Evolutionary conservation across 2,113 vertebrate species (phyloP).

Genomic region (Sapajus apella): DNA sequence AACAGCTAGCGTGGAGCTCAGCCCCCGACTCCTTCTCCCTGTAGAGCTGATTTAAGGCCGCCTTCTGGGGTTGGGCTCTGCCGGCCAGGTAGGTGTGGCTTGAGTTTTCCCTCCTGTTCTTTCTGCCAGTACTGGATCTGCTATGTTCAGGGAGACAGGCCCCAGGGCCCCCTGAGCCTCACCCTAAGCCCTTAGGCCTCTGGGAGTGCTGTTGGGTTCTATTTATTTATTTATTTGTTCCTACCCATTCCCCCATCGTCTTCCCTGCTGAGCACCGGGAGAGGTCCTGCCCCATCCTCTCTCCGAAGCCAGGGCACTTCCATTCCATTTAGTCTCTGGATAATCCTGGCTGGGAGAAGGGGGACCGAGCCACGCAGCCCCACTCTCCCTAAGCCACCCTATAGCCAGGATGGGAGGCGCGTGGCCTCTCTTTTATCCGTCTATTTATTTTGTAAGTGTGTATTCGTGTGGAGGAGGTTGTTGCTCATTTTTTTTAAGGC

Average conservation of each 20-base stretch:
- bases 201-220: slow-evolving; percentile 6
- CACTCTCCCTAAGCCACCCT: background rate
- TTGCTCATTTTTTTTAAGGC: slow-evolving; percentile 68
- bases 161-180: slow-evolving; percentile 38
- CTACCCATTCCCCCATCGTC: background rate
- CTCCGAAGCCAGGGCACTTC: slow-evolving; percentile 14
- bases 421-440: slow-evolving; percentile 49
- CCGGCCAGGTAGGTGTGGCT: background rate
- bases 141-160: slow-evolving; percentile 65
- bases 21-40: background rate
- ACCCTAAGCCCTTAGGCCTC: slow-evolving; percentile 41
- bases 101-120: slow-evolving; percentile 6
- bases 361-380: background rate
- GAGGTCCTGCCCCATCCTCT: background rate
- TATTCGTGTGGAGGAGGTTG: slow-evolving; percentile 53
- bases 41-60: background rate
- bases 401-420: background rate
- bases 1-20: background rate
- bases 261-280: background rate
- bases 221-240: slow-evolving; percentile 65
- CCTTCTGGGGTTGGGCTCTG: background rate
- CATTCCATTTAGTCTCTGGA: background rate
- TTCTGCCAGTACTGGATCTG: slow-evolving; percentile 45
- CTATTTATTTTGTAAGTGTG: slow-evolving; percentile 73
- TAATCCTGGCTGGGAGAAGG: background rate